These are phyloP conservation scores for Orchesella cincta DNA, from an alignment of 1,140 invertebrate genomes.

Conservation along the genomic window DNA sequence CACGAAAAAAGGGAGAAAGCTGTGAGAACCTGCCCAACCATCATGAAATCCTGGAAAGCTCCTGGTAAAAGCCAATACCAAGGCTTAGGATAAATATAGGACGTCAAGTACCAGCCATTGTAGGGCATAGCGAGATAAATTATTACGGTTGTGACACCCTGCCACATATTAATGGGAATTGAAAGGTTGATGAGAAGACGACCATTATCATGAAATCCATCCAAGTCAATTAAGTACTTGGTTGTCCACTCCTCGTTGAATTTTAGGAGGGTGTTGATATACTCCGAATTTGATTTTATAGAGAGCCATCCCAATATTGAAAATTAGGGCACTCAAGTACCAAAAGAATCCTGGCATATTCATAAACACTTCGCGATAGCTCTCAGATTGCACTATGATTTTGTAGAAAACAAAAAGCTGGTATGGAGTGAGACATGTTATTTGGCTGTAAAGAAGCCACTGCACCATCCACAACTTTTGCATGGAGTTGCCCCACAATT, in stretches of 20 bases:
- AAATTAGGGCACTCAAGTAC: slow-evolving; percentile 10
- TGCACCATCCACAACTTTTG: slow-evolving; percentile 19
- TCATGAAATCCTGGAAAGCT: slow-evolving; percentile 23
- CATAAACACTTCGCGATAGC: slow-evolving; percentile 35
- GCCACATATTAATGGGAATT: slow-evolving; percentile 3
- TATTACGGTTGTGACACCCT: slow-evolving; percentile 21
- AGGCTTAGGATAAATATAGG: slow-evolving; percentile 2
- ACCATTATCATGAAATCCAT: slow-evolving; percentile 29
- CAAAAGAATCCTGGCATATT: slow-evolving; percentile 20
- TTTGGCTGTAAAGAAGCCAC: slow-evolving; percentile 25
- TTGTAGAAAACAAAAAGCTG: slow-evolving; percentile 30
- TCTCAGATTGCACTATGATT: background rate
- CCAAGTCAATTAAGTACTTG: slow-evolving; percentile 9
- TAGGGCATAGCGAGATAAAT: slow-evolving; percentile 25
- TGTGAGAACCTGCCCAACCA: slow-evolving; percentile 4
- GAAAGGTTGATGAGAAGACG: slow-evolving; percentile 27
- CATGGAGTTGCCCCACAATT: background rate
- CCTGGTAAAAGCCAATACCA: slow-evolving; percentile 30
- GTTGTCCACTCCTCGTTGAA: background rate
- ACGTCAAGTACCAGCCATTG: background rate
- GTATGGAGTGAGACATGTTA: background rate
- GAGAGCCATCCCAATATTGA: slow-evolving; percentile 27
- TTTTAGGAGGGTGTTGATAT: slow-evolving; percentile 29
- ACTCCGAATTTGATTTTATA: slow-evolving; percentile 31
- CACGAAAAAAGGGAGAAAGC: background rate